Conservation (phyloP, 64 coral and sea anemone genomes). For the Stichodactyla mertensii region DNA sequence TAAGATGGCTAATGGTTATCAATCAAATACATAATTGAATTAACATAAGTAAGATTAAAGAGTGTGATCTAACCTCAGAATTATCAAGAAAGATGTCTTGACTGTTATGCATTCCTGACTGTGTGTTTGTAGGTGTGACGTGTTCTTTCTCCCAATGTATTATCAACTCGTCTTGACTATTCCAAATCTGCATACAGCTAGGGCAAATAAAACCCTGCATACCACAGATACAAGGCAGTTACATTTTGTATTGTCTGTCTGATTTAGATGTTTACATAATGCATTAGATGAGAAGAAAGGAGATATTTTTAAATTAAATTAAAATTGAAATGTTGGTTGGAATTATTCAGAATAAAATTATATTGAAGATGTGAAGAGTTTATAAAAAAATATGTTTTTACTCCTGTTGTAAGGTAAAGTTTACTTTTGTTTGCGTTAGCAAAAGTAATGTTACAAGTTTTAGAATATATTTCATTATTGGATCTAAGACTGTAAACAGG, state of each 20-base stretch:
- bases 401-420: no score
- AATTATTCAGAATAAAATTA: no score
- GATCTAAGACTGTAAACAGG: no score
- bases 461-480: no score
- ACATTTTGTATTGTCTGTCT: background rate
- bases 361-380: no score
- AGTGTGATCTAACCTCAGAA: background rate
- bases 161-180: slow-evolving; percentile 54
- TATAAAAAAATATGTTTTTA: no score
- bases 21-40: no score
- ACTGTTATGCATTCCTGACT: background rate
- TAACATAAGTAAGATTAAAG: no score
- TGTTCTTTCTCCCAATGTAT: slow-evolving; percentile 47
- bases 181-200: slow-evolving; percentile 63
- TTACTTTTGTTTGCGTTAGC: no score
- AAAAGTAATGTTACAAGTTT: no score
- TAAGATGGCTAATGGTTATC: no score
- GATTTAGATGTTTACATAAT: background rate
- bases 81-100: background rate
- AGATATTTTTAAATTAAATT: background rate
- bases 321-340: background rate
- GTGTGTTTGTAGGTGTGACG: slow-evolving; percentile 3
- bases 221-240: background rate
- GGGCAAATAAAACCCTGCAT: slow-evolving; percentile 67
- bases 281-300: background rate